Evolutionary conservation across 2,113 vertebrate genomes (phyloP), one percentile per base, ranked within the genome.

Genomic region (Hemicordylus capensis): DNA sequence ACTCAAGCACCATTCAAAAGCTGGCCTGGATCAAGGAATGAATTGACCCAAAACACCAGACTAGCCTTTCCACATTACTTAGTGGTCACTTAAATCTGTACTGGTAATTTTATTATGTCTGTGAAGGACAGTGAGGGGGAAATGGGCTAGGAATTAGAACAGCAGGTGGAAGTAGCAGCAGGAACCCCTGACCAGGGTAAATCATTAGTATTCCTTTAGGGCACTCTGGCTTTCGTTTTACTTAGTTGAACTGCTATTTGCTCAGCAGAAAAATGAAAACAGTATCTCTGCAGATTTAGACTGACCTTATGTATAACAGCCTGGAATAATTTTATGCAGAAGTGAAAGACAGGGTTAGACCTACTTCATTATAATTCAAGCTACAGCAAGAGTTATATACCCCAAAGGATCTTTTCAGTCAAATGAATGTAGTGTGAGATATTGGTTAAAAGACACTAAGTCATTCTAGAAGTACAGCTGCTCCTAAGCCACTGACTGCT

Each of bases 381-480:
- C 75, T 92, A 87, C 22, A 77, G 59, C 85, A 85, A 86, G 75
- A 88, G 67, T 91, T 94, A 86, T 90, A 67, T 34, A 89, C 59
- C 87, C 80, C 73, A 89, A 87, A 90, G 67, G 63, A 84, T 86
- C 83, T 85, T 93, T 91, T 86, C 59, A 48, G 59, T 88, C 87
- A 90, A 69, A 90, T 89, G 90, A 92, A 90, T 88, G 76, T 66
- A 80, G 37, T 0, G 0, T 46, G 77, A 88, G 19, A 69, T 89
- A 87, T 39, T 77, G 1, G 1, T 63, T 88, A 58, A 8, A 81
- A 89, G 90, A 89, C 85, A 81, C 67, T 51, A 87, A 81, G 80
- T 88, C 85, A n/a, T 89, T 87, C 83, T 80, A 81, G 54, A 80
- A 87, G 17, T 70, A 77, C 34, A 51, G 34, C 70, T 42, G n/a